These are phyloP conservation scores for Ceyx cyanopectus DNA, from an alignment of 2,113 vertebrate species.

Conservation along the genomic window DNA sequence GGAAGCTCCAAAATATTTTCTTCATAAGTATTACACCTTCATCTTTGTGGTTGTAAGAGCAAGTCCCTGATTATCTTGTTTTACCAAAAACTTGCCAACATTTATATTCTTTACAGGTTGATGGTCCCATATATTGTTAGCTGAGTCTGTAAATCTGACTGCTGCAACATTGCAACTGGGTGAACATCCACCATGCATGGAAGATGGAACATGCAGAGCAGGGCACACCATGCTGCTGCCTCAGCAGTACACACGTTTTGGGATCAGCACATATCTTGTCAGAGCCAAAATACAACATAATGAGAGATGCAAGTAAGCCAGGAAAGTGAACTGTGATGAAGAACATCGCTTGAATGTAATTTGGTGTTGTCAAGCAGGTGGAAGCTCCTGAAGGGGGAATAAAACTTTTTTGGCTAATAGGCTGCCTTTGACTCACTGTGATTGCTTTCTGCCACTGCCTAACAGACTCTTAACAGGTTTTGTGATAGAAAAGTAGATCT, in stretches of 20 bases:
- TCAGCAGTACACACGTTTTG: background rate
- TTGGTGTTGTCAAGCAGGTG: background rate
- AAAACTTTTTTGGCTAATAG: background rate
- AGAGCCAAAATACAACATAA: background rate
- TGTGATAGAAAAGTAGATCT: background rate
- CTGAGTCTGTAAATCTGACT: background rate
- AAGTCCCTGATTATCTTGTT: background rate
- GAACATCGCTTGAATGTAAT: background rate
- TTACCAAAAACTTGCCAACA: background rate
- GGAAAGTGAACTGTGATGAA: background rate
- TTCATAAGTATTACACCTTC: background rate
- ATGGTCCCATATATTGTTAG: background rate
- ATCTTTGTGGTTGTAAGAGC: background rate
- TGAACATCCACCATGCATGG: rapidly evolving
- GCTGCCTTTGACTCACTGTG: background rate
- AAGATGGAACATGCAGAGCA: background rate
- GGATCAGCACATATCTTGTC: background rate
- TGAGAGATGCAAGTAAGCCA: background rate
- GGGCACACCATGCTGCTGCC: rapidly evolving
- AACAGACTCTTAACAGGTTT: background rate
- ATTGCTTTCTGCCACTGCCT: background rate
- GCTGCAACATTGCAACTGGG: background rate
- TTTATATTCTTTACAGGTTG: background rate
- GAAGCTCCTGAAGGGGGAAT: background rate
- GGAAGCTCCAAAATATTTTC: background rate